Evolutionary conservation across 2,888 invertebrate genomes (phyloP).

Genomic region (Syrphus vitripennis): DNA sequence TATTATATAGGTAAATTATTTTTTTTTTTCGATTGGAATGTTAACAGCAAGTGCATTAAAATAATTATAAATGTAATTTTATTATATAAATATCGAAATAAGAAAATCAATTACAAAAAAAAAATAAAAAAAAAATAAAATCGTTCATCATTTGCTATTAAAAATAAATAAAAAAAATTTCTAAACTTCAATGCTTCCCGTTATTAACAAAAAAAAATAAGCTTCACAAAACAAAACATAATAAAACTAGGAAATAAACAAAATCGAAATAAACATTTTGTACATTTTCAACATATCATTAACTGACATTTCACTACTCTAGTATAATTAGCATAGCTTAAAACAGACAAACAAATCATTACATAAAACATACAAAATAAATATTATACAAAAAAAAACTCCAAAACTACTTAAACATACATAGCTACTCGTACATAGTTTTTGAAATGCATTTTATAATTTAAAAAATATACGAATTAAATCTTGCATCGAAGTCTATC

Average conservation of each 20-base stretch:
- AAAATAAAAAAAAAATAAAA: not conserved
- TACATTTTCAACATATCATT: constrained; percentile 70
- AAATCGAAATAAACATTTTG: constrained; percentile 66
- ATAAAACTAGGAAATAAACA: constrained; percentile 14
- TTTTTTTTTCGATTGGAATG: constrained; percentile 53
- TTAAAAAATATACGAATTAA: constrained; percentile 23
- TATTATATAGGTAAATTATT: constrained; percentile 16
- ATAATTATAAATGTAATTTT: constrained; percentile 51
- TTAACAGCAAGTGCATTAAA: constrained; percentile 73
- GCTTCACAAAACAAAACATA: not conserved
- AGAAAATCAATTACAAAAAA: constrained; percentile 30
- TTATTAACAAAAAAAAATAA: constrained; percentile 2
- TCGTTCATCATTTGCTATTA: constrained; percentile 43
- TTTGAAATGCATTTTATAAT: not conserved
- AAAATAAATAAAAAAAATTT: not conserved
- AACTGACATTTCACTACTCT: constrained; percentile 66
- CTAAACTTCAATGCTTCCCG: constrained; percentile 35
- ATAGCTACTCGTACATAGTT: no score
- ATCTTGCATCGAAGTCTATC: constrained; percentile 56
- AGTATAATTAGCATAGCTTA: constrained; percentile 55
- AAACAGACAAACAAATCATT: constrained; percentile 3
- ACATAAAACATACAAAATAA: constrained; percentile 9
- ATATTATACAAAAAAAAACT: not conserved
- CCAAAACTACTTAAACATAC: not conserved
- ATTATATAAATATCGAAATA: constrained; percentile 53